A percentile compares a stretch with the other conserved stretches of the same genome.
Conservation (phyloP, 2,797 vertebrate genomes). For the Hypotaenidia okinawae region DNA sequence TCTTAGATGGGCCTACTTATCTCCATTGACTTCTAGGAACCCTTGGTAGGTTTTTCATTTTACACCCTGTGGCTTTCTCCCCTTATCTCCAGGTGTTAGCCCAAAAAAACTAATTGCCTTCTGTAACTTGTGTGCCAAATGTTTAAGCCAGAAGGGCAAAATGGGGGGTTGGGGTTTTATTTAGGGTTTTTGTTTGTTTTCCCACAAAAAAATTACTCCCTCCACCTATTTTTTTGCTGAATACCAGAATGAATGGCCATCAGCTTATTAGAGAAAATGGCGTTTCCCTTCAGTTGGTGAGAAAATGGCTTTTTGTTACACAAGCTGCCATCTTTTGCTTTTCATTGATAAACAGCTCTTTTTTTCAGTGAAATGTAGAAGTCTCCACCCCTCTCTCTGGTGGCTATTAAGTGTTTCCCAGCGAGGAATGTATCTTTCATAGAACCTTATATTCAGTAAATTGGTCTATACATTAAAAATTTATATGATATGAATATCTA, state of each 20-base stretch:
- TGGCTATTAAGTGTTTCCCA: background rate
- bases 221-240: background rate
- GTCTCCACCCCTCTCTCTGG: background rate
- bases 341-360: background rate
- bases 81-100: background rate
- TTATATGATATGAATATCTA: background rate
- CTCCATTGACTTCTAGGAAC: background rate
- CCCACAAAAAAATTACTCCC: no score
- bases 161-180: no score
- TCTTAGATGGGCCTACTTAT: background rate
- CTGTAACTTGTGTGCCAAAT: background rate
- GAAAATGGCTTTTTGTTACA: background rate
- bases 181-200: no score
- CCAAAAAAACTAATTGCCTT: background rate
- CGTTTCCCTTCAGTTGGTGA: background rate
- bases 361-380: background rate
- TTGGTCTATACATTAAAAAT: constrained; percentile 12
- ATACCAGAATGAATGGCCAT: background rate
- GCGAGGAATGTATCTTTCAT: background rate
- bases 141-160: background rate
- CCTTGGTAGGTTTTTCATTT: background rate
- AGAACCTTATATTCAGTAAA: background rate
- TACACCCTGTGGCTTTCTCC: background rate
- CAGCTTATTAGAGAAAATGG: background rate
- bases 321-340: background rate